Evolutionary conservation across 2,113 vertebrate species (phyloP).

Genomic region (Cacatua alba): DNA sequence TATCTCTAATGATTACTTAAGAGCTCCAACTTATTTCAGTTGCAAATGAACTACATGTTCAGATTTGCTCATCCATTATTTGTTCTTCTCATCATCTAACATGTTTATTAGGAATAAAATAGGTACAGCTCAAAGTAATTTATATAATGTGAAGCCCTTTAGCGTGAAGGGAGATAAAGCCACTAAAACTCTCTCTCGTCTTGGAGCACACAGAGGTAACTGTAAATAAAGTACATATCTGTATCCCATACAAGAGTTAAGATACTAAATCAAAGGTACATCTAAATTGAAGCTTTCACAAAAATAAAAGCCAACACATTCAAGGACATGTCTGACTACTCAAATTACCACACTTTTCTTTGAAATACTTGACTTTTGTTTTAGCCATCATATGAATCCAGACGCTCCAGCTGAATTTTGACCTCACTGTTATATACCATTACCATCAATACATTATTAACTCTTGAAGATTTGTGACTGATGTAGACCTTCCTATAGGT

Average conservation of each 20-base stretch:
- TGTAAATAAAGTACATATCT: background rate
- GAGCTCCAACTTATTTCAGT: background rate
- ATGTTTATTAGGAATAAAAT: background rate
- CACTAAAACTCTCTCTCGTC: background rate
- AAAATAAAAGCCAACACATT: background rate
- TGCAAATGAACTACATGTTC: background rate
- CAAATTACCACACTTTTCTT: background rate
- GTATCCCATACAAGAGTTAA: background rate
- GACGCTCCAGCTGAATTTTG: background rate
- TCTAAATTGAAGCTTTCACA: background rate
- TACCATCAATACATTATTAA: background rate
- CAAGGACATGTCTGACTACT: background rate
- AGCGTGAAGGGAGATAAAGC: background rate
- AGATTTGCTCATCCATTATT: background rate
- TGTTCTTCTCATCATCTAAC: background rate
- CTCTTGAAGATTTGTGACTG: background rate
- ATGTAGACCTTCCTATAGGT: rapidly evolving
- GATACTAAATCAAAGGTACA: background rate
- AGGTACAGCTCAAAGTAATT: background rate
- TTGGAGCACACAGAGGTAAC: background rate
- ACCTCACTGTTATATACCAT: background rate
- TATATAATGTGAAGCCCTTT: background rate
- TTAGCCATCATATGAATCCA: background rate
- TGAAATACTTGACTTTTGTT: background rate
- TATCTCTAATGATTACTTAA: background rate